A percentile compares a stretch with the other conserved stretches of the same genome.
phyloP scores from a whole-genome alignment of 1,140 invertebrate genomes.

The Globodera ellingtonae region DNA sequence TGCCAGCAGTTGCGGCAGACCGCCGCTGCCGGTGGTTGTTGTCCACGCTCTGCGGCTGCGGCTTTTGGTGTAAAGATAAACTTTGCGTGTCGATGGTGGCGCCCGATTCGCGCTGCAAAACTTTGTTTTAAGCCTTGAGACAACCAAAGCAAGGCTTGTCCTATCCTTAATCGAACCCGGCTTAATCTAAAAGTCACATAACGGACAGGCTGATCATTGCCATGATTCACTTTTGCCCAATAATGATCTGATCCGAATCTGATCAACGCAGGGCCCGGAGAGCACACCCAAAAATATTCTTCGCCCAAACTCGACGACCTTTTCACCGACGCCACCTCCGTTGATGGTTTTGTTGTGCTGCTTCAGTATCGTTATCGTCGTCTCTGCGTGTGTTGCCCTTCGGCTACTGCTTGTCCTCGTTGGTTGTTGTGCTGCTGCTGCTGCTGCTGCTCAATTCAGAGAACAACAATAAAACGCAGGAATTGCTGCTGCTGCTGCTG shows the following conservation, averaged over 20 bases:
- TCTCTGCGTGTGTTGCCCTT: neutral
- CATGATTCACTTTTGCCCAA: too few species aligned
- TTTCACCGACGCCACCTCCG: neutral
- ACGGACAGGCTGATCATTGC: too few species aligned
- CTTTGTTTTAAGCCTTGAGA: too few species aligned
- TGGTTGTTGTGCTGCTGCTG: neutral
- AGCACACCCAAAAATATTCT: too few species aligned
- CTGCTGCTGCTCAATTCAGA: neutral
- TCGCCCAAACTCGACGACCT: too few species aligned
- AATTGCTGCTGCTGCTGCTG: neutral
- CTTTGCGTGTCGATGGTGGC: neutral
- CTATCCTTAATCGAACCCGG: too few species aligned
- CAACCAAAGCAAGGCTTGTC: too few species aligned
- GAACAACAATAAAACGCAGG: neutral
- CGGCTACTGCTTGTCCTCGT: too few species aligned
- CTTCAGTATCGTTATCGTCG: constrained; percentile 22
- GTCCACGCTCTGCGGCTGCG: neutral
- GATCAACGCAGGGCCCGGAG: too few species aligned
- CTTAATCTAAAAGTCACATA: too few species aligned
- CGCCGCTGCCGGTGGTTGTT: constrained; percentile 15
- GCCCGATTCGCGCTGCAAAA: too few species aligned
- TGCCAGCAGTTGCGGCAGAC: constrained; percentile 12
- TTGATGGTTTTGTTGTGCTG: constrained; percentile 23
- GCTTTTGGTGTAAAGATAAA: neutral
- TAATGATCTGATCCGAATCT: too few species aligned